phyloP scores from a whole-genome alignment of 92 coral and sea anemone species.

The Chrysogorgia sp. region DNA sequence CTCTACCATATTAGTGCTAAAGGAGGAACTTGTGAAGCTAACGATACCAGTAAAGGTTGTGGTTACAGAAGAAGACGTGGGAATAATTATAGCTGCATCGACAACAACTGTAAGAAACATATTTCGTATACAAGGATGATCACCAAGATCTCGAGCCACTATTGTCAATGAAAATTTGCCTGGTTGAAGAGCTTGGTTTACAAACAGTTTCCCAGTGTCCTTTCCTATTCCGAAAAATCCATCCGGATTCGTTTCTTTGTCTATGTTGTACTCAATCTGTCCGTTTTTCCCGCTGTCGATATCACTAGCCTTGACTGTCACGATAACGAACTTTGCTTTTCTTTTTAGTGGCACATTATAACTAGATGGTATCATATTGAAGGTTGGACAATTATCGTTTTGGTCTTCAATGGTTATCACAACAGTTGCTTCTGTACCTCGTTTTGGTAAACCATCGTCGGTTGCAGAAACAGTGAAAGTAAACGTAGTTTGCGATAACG shows the following conservation, averaged over 20 bases:
- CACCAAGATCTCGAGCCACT: conserved; percentile 68
- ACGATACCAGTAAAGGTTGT: neutral
- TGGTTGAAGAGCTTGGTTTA: conserved; percentile 14
- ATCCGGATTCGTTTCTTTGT: conserved; percentile 4
- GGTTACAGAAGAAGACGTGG: conserved; percentile 11
- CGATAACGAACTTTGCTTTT: conserved; percentile 33
- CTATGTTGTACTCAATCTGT: conserved; percentile 49
- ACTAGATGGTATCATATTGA: conserved; percentile 29
- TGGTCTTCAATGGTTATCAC: conserved; percentile 49
- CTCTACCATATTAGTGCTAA: neutral
- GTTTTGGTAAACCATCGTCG: conserved; percentile 65
- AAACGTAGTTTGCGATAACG: conserved; percentile 14
- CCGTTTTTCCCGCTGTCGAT: conserved; percentile 68
- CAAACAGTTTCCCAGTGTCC: conserved; percentile 41
- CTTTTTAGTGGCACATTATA: conserved; percentile 49
- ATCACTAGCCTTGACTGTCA: conserved; percentile 54
- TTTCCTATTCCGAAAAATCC: conserved; percentile 44
- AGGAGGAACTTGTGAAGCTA: neutral
- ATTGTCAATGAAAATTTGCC: conserved; percentile 48
- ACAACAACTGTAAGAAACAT: conserved; percentile 40
- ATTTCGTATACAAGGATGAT: conserved; percentile 54
- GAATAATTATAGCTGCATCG: conserved; percentile 11
- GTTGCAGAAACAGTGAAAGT: conserved; percentile 56
- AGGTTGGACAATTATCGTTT: conserved; percentile 73
- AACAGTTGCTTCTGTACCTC: conserved; percentile 33